Evolutionary conservation across 2,797 vertebrate genomes (phyloP).

Genomic region (Sebastes trivittatus): DNA sequence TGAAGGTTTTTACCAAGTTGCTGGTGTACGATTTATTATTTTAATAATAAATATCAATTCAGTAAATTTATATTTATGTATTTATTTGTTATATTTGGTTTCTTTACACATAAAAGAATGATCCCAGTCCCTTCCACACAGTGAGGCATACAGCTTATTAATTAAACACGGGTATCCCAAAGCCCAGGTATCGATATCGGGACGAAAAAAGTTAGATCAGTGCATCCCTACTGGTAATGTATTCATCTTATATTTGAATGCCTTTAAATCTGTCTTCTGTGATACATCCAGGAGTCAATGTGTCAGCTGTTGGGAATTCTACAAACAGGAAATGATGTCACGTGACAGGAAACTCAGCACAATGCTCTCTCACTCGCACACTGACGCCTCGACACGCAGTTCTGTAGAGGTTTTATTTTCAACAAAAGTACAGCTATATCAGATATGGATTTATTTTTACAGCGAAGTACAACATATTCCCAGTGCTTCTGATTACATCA

Average conservation of each 20-base stretch:
- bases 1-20: no score
- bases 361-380: slow-evolving; percentile 54
- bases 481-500: slow-evolving; percentile 84
- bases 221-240: no score
- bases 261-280: not conserved
- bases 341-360: slow-evolving; percentile 63
- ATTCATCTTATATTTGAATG: not conserved
- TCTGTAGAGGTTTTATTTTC: slow-evolving; percentile 83
- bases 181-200: no score
- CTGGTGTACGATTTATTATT: no score
- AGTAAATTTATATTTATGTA: no score
- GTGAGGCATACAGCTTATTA: no score
- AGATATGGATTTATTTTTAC: slow-evolving; percentile 82
- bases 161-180: no score
- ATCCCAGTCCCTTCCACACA: no score
- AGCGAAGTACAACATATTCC: slow-evolving; percentile 84
- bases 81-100: no score
- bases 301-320: slow-evolving; percentile 50
- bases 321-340: slow-evolving; percentile 70
- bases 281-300: slow-evolving; percentile 15
- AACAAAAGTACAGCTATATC: slow-evolving; percentile 85
- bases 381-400: slow-evolving; percentile 45
- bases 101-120: no score
- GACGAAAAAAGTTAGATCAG: no score
- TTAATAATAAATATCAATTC: no score